A percentile compares a stretch with the other conserved stretches of the same genome.
These are phyloP conservation scores for Empis stercorea DNA, from an alignment of 2,888 invertebrate genomes.

Conservation along the genomic window DNA sequence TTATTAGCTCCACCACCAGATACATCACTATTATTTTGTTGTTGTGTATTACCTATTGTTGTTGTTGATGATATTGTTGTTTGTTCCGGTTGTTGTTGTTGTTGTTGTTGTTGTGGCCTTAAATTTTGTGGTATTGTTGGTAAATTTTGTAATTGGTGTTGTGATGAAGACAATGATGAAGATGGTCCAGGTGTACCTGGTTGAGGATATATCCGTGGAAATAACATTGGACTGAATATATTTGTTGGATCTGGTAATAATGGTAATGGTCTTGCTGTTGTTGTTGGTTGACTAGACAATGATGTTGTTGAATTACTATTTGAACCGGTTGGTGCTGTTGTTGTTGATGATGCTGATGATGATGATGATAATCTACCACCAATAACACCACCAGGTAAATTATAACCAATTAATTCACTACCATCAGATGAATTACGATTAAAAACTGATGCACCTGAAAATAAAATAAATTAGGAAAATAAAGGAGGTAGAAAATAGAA, in stretches of 20 bases:
- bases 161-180: slow-evolving; percentile 2
- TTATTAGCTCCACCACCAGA: slow-evolving; percentile 6
- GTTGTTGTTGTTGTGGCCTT: slow-evolving; percentile 8
- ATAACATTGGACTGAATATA: slow-evolving; percentile 7
- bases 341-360: slow-evolving; percentile 1
- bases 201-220: slow-evolving; percentile 8
- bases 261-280: neutral
- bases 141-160: slow-evolving; percentile 6
- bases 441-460: slow-evolving; percentile 8
- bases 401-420: neutral
- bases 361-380: no score
- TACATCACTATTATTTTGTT: slow-evolving; percentile 1
- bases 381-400: no score
- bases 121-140: slow-evolving; percentile 11
- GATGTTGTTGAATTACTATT: slow-evolving; percentile 1
- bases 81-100: slow-evolving; percentile 10
- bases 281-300: neutral
- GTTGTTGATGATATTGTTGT: slow-evolving; percentile 7
- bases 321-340: neutral
- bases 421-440: slow-evolving; percentile 7
- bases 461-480: neutral
- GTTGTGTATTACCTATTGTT: neutral
- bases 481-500: no score
- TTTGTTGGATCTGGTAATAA: neutral
- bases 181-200: slow-evolving; percentile 7